Base-by-base conservation (phyloP, 2,797 vertebrate genomes). In the Pteropus rufus region DNA sequence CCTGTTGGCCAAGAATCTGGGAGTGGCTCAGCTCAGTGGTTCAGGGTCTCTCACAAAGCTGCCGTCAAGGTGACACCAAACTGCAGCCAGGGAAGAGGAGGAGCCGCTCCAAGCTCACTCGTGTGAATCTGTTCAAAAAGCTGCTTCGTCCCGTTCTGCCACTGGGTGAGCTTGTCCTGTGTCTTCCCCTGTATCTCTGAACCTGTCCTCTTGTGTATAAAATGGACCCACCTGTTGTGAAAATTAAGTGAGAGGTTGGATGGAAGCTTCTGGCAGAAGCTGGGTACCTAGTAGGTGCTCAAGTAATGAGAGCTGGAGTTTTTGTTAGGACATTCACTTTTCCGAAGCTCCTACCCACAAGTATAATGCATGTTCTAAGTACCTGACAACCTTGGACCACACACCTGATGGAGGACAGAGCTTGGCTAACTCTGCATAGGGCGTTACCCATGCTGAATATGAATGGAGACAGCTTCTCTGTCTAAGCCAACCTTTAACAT, bases 161-260 rank as follows among this genome's bases (percentile, higher is more conserved):
- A 0, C 44, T 54, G 1, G 26, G 5, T 11, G 3, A 65, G 6
- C 62, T 54, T 9, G 44, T 34, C 73, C n/a, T 44, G 0, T 18
- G 60, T 44, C 65, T n/a, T 9, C 14, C 29, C 36, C 31, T 29
- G 3, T 36, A 56, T 69, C 79, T 62, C 92, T 34, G 85, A 72
- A 23, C 39, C 36, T n/a, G 21, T 80, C 18, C 29, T 58, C 39
- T 24, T 75, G 16, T 29, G 11, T 9, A 26, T 21, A 12, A 34
- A 44, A 44, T 60, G 58, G 39, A 24, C 36, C 23, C 58, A 44
- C 18, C 56, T 65, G 15, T 24, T 23, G 0, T 21, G 12, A 36
- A 54, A 26, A 62, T 8, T 49, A 41, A 56, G 21, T 34, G 26
- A 91, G 49, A 70, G 34, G 3, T 14, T 31, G 12, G 9, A 31